These are phyloP conservation scores for Scleropages formosus DNA, from an alignment of 2,797 vertebrate species.

Conservation along the genomic window DNA sequence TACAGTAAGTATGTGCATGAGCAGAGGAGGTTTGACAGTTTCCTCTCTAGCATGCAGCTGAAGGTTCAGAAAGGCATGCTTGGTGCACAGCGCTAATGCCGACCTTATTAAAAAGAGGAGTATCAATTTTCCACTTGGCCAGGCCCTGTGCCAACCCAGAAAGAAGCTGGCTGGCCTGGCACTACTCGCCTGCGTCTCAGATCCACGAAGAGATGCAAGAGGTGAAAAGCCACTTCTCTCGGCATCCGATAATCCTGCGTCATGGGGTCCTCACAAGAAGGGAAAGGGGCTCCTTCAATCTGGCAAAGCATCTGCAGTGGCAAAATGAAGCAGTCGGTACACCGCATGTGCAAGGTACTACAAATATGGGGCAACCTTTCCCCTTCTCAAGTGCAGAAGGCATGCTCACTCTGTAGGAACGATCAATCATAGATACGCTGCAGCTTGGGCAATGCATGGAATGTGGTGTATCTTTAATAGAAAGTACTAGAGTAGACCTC, in stretches of 20 bases:
- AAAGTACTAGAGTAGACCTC: conserved; percentile 5
- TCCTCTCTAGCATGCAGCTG: neutral
- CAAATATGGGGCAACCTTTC: conserved; percentile 5
- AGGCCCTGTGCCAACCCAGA: neutral
- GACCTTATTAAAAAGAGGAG: conserved; percentile 20
- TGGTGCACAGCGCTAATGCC: neutral
- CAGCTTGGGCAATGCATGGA: neutral
- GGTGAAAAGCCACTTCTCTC: neutral
- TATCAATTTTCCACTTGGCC: conserved; percentile 21
- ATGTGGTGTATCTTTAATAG: conserved; percentile 11
- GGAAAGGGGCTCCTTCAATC: conserved; percentile 15
- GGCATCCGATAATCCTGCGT: neutral
- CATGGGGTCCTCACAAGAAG: neutral
- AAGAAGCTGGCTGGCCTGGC: neutral
- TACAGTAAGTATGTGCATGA: neutral
- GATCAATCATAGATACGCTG: conserved; percentile 22
- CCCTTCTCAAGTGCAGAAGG: neutral
- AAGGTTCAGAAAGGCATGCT: neutral
- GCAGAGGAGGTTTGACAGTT: neutral
- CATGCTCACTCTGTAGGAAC: conserved; percentile 14
- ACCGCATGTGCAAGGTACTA: neutral
- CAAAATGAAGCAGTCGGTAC: neutral
- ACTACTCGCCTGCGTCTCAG: neutral
- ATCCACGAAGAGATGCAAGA: too few species aligned
- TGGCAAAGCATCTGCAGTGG: neutral